Percentiles rank a stretch among this genome's conserved stretches.
These are phyloP conservation scores for Cheilosia soror DNA, from an alignment of 2,888 invertebrate species.

Conservation along the genomic window DNA sequence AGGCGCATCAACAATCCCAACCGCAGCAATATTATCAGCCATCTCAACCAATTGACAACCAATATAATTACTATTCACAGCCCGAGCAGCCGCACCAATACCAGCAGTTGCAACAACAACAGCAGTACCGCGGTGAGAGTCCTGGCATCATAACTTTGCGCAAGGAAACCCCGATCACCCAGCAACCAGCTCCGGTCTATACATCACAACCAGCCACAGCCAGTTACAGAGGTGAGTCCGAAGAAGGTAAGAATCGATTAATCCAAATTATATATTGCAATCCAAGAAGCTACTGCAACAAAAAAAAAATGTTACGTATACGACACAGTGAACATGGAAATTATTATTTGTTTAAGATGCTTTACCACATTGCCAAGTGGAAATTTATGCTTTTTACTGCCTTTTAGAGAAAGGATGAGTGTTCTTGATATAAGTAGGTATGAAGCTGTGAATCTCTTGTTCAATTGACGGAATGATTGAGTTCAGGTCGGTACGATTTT, in stretches of 20 bases:
- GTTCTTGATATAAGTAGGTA: not conserved
- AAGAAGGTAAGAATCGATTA: slow-evolving; percentile 13
- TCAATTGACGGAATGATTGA: not conserved
- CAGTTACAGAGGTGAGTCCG: slow-evolving; percentile 86
- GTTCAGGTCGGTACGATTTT: too few species aligned
- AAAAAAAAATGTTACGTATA: slow-evolving; percentile 50
- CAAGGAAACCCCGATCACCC: slow-evolving; percentile 89
- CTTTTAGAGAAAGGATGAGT: not conserved
- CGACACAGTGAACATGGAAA: slow-evolving; percentile 21
- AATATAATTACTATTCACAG: slow-evolving; percentile 84
- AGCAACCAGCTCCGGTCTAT: slow-evolving; percentile 90
- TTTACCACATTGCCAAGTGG: not conserved
- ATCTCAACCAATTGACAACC: slow-evolving; percentile 79
- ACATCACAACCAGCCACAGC: slow-evolving; percentile 92
- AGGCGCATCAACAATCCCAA: slow-evolving; percentile 79
- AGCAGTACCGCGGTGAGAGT: slow-evolving; percentile 84
- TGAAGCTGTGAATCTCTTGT: not conserved
- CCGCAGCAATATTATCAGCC: slow-evolving; percentile 77
- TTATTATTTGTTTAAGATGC: not conserved
- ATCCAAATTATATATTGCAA: not conserved
- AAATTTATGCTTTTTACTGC: not conserved
- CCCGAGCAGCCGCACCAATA: slow-evolving; percentile 78
- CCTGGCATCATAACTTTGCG: slow-evolving; percentile 86
- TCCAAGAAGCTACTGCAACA: not conserved
- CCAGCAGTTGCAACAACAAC: slow-evolving; percentile 77